Conservation (phyloP, 64 coral and sea anemone species). For the Stichodactyla helianthus region DNA sequence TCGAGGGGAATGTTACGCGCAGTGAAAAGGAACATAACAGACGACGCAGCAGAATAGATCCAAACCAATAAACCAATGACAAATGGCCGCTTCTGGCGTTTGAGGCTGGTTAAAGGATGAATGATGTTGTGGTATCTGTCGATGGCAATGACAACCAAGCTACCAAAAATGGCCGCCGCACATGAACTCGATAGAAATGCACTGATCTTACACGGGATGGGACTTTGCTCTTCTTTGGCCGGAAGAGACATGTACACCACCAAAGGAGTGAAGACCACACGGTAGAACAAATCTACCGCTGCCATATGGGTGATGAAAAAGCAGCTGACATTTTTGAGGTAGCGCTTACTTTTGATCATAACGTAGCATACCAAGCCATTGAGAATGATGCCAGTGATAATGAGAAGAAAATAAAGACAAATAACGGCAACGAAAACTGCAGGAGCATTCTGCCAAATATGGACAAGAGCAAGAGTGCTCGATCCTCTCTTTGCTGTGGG, state of each 20-base stretch:
- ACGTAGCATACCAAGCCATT: constrained; percentile 42
- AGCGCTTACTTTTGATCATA: constrained; percentile 35
- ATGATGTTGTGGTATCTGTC: constrained; percentile 27
- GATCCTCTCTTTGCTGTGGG: too few relatives aligned
- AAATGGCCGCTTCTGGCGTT: neutral
- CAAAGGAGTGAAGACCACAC: constrained; percentile 7
- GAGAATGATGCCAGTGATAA: constrained; percentile 32
- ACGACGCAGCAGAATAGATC: neutral
- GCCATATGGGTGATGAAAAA: constrained; percentile 57
- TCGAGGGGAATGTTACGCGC: neutral
- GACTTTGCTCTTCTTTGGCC: neutral
- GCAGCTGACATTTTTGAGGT: constrained; percentile 31
- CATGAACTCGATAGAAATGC: constrained; percentile 3
- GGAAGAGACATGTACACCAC: neutral
- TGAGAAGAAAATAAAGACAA: neutral
- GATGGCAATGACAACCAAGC: constrained; percentile 20
- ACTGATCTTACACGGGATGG: neutral
- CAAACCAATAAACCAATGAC: neutral
- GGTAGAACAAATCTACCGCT: constrained; percentile 13
- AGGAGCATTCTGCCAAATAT: neutral
- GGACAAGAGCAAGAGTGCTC: neutral
- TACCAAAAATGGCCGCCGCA: constrained; percentile 9
- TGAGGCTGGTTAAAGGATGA: neutral
- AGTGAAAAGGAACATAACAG: neutral
- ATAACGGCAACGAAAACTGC: neutral